A percentile compares a stretch with the other conserved stretches of the same genome.
These are phyloP conservation scores for Trematocara stigmaticum DNA, from an alignment of 2,113 vertebrate genomes.

Conservation along the genomic window DNA sequence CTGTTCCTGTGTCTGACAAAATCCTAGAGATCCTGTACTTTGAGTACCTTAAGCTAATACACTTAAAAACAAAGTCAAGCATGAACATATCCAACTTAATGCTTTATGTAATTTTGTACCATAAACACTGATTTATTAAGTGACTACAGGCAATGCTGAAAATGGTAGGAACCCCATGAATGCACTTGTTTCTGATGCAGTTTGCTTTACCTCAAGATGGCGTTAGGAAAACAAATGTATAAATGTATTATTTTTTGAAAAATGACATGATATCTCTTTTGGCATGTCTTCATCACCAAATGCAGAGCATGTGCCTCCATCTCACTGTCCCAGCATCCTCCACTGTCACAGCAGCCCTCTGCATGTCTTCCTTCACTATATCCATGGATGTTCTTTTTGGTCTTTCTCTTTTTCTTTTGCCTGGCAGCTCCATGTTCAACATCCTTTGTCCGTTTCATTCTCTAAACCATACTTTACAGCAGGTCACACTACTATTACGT, in stretches of 20 bases:
- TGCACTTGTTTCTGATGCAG: neutral
- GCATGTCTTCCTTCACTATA: neutral
- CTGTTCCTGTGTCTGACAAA: neutral
- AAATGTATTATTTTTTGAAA: neutral
- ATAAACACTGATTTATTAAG: neutral
- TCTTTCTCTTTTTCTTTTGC: neutral
- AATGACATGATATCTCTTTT: neutral
- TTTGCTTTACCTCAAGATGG: neutral
- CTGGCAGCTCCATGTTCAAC: neutral
- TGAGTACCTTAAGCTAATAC: neutral
- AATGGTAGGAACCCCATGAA: neutral
- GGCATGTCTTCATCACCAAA: neutral
- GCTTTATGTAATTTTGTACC: neutral
- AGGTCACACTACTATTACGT: neutral
- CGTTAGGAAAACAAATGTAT: neutral
- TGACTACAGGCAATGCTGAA: neutral
- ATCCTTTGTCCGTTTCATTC: neutral
- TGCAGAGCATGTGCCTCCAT: neutral
- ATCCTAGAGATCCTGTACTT: neutral
- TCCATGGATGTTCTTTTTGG: neutral
- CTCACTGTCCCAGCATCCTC: neutral
- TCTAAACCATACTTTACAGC: neutral
- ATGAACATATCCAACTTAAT: neutral
- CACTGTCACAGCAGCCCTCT: neutral
- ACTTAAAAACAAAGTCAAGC: neutral